Evolutionary conservation across 2,888 invertebrate genomes (phyloP), one percentile per base, ranked within the genome.

Genomic region (Clitarchus hookeri): DNA sequence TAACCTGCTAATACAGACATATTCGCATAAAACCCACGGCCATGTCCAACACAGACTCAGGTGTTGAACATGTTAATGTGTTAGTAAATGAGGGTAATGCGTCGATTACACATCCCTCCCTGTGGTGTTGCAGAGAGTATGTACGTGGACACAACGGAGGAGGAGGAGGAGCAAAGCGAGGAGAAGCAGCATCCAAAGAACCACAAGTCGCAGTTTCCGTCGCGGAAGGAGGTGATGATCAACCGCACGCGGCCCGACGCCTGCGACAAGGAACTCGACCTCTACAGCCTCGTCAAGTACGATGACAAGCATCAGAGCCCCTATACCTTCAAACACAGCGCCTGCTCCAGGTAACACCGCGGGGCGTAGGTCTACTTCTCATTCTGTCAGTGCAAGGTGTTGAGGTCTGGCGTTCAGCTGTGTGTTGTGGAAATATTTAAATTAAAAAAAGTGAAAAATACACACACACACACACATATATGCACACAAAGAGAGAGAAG

Each of bases 261-360:
- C 6, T 98, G 98, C 91, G 98, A 98, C 91, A 94, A 96, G 91
- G 95, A 96, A 91, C 94, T 95, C 87, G 94, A 93, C 65, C 91
- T 97, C 6, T 97, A 95, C 90, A 94, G 95, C 85, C 91, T 96
- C 88, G 94, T 96, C 88, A n/a, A 78, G 19, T n/a, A 53, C 25
- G 27, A 9, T 48, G 44, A 16, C 26, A 26, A 82, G 23, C 48
- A 44, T 48, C 26, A 65, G 44, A 26, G 27, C 36, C 48, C 44
- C n/a, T 84, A 86, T 26, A n/a, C 27, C 25, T 16, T 8, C 54
- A 54, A 54, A 44, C 36, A 25, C 27, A 84, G 36, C 23, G 48
- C 85, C 27, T 86, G 86, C 83, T 48, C 26, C 44, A 77, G 53
- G 84, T 65, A 65, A 36, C 36, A 36, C 1, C 36, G 4, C 4